These are phyloP conservation scores for Drosophila flavopinicola DNA, from an alignment of 2,888 invertebrate species.

Conservation along the genomic window DNA sequence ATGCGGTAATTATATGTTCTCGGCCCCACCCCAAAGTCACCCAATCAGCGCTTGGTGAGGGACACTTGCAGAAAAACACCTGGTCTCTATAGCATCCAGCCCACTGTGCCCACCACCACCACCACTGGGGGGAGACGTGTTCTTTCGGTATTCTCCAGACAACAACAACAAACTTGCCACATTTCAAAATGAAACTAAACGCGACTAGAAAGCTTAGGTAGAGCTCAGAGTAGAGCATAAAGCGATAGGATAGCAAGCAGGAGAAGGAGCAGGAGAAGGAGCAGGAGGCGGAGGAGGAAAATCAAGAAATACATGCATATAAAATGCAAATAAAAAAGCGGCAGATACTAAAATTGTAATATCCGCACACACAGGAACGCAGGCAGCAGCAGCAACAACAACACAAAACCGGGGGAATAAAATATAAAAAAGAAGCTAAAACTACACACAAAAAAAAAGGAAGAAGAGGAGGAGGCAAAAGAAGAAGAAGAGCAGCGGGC, in stretches of 20 bases:
- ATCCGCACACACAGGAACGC: constrained; percentile 73
- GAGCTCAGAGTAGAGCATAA: constrained; percentile 19
- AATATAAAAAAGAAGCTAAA: constrained; percentile 21
- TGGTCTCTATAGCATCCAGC: neutral
- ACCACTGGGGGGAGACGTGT: neutral
- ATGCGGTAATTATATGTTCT: constrained; percentile 32
- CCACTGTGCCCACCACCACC: constrained; percentile 64
- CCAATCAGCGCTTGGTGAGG: constrained; percentile 31
- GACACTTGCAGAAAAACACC: constrained; percentile 17
- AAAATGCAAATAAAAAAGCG: constrained; percentile 77
- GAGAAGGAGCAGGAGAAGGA: neutral
- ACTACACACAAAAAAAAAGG: constrained; percentile 19
- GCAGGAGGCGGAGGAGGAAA: constrained; percentile 5
- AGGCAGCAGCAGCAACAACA: constrained; percentile 27
- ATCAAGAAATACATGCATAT: constrained; percentile 68
- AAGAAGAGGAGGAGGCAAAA: neutral
- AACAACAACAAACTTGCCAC: constrained; percentile 27
- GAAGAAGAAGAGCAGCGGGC: neutral
- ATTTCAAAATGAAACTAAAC: constrained; percentile 54
- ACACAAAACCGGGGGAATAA: constrained; percentile 18
- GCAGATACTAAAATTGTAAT: constrained; percentile 78
- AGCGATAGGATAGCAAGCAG: constrained; percentile 8
- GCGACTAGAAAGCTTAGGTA: constrained; percentile 41
- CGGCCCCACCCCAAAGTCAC: constrained; percentile 34
- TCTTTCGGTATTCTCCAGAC: constrained; percentile 7